These are phyloP conservation scores for Odontomachus brunneus DNA, from an alignment of 1,140 invertebrate species.

Conservation along the genomic window DNA sequence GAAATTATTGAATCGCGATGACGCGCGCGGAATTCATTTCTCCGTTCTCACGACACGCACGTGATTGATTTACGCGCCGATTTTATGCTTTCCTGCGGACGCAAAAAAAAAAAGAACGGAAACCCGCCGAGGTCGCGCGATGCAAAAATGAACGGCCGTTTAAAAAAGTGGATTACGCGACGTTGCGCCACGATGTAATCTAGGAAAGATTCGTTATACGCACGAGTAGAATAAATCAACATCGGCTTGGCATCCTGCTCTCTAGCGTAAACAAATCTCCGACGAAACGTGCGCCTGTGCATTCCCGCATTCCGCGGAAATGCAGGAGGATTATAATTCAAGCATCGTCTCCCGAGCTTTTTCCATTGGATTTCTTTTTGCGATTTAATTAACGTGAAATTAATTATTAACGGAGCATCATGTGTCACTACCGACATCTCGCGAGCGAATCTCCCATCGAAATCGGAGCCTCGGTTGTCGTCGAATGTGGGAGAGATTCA, in stretches of 20 bases:
- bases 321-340: slow-evolving; percentile 10
- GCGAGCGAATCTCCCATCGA: no score
- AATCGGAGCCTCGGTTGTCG: no score
- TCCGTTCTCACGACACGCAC: not conserved
- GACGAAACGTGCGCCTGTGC: not conserved
- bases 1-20: slow-evolving; percentile 8
- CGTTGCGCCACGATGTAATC: slow-evolving; percentile 45
- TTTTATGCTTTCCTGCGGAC: slow-evolving; percentile 30
- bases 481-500: no score
- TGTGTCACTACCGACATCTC: no score
- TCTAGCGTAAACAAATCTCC: slow-evolving; percentile 40
- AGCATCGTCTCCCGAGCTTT: not conserved
- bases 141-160: slow-evolving; percentile 34
- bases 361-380: not conserved
- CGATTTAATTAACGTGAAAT: not conserved
- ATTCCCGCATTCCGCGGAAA: slow-evolving; percentile 5
- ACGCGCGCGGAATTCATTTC: not conserved
- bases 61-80: slow-evolving; percentile 37
- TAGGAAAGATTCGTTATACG: slow-evolving; percentile 43
- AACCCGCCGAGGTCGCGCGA: slow-evolving; percentile 15
- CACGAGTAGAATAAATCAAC: slow-evolving; percentile 48
- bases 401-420: no score
- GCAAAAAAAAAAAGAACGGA: not conserved
- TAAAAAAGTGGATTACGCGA: slow-evolving; percentile 43
- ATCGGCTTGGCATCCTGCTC: slow-evolving; percentile 24